Conservation (phyloP, 2,113 vertebrate species). For the Oryzias celebensis region DNA sequence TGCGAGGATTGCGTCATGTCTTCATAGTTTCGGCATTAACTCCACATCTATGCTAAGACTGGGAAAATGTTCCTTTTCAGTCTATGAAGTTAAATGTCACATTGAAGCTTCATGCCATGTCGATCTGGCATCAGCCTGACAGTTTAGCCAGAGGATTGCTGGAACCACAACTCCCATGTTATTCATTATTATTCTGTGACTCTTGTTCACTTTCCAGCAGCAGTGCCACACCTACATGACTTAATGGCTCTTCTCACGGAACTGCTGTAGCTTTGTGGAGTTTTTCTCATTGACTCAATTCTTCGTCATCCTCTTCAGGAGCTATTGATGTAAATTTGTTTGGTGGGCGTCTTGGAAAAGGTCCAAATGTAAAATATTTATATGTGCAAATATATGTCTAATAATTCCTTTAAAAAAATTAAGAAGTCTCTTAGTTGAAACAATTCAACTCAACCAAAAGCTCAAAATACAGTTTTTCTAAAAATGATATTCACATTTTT, state of each 20-base stretch:
- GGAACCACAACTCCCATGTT: constrained; percentile 11
- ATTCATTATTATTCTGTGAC: constrained; percentile 26
- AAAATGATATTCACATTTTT: no score
- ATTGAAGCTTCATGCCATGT: constrained; percentile 1
- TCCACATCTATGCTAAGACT: constrained; percentile 3
- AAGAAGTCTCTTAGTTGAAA: no score
- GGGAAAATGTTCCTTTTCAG: background rate
- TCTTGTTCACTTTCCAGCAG: constrained; percentile 28
- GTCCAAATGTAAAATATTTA: background rate
- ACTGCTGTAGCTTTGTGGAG: background rate
- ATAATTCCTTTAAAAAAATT: no score
- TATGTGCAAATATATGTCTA: no score
- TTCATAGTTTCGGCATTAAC: background rate
- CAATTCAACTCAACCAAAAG: no score
- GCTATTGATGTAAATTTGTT: constrained; percentile 14
- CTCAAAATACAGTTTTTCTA: no score
- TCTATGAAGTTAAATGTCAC: constrained; percentile 12
- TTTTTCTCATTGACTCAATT: constrained; percentile 5
- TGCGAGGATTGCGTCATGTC: constrained; percentile 2
- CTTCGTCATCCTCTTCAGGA: constrained; percentile 7
- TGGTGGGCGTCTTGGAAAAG: constrained; percentile 3
- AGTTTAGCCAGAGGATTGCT: constrained; percentile 21
- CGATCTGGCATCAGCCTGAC: constrained; percentile 40
- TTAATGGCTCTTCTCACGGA: constrained; percentile 35
- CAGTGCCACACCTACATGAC: constrained; percentile 63